phyloP scores from a whole-genome alignment of 2,888 invertebrate genomes.

The Oligia latruncula region DNA sequence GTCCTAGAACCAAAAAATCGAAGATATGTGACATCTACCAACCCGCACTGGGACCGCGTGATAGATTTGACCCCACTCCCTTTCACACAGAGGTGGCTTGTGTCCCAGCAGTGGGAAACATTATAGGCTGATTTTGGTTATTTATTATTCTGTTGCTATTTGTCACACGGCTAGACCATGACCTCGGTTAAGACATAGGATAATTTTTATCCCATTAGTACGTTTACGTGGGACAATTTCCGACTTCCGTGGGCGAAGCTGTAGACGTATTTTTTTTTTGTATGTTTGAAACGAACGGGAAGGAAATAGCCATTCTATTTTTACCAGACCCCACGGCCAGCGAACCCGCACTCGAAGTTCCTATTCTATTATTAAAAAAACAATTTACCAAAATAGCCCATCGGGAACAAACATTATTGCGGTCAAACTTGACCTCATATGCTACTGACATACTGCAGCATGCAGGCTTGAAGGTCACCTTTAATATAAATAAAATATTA shows the following conservation, averaged over 20 bases:
- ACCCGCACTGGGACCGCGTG: background rate
- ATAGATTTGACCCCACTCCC: background rate
- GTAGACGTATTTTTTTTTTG: too few species aligned
- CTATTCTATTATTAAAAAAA: conserved; percentile 34
- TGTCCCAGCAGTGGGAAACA: background rate
- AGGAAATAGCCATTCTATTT: conserved; percentile 18
- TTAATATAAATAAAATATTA: conserved; percentile 37
- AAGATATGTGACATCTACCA: background rate
- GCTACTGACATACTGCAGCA: conserved; percentile 27
- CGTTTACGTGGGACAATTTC: too few species aligned
- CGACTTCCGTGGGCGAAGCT: too few species aligned
- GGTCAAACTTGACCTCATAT: conserved; percentile 40
- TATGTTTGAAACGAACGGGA: background rate
- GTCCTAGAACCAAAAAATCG: background rate
- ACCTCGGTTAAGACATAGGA: too few species aligned
- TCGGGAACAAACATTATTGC: background rate
- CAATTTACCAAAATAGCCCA: conserved; percentile 18
- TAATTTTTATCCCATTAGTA: too few species aligned
- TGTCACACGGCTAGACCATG: too few species aligned
- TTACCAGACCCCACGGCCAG: conserved; percentile 26
- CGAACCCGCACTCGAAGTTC: conserved; percentile 17
- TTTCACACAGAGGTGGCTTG: background rate
- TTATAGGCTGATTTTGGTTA: too few species aligned
- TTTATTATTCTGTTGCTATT: too few species aligned
- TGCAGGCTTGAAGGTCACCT: conserved; percentile 29